These are phyloP conservation scores for Hyalella azteca DNA, from an alignment of 2,888 invertebrate genomes.

Conservation along the genomic window DNA sequence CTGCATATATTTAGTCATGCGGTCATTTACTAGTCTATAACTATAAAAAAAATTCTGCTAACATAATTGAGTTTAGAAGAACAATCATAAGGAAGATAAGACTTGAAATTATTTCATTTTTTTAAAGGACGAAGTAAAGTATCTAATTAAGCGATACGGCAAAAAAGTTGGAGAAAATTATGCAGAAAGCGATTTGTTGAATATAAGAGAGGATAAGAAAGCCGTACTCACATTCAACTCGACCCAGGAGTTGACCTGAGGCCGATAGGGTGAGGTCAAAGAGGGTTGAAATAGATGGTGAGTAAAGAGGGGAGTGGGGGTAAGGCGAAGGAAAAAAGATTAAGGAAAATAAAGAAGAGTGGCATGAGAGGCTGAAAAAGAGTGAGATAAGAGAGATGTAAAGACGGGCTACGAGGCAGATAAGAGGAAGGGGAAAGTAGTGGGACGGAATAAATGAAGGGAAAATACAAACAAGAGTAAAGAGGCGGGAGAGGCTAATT, in stretches of 20 bases:
- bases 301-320: neutral
- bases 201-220: too few species aligned
- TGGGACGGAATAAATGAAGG: neutral
- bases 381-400: neutral
- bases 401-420: neutral
- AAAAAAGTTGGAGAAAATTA: neutral
- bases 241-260: neutral
- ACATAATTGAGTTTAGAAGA: neutral
- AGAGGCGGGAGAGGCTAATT: neutral
- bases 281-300: neutral
- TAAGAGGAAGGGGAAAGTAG: neutral
- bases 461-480: neutral
- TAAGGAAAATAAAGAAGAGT: neutral
- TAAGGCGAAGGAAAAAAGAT: neutral
- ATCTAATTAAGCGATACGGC: neutral
- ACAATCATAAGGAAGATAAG: neutral
- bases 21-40: too few species aligned
- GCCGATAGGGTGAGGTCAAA: neutral
- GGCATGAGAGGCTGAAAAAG: neutral
- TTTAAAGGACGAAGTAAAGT: neutral
- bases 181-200: neutral
- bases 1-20: too few species aligned
- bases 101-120: neutral
- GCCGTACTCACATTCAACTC: constrained; percentile 19
- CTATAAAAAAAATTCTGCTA: neutral